Evolutionary conservation across 64 coral and sea anemone species (phyloP).

Genomic region (Montipora efflorescens): DNA sequence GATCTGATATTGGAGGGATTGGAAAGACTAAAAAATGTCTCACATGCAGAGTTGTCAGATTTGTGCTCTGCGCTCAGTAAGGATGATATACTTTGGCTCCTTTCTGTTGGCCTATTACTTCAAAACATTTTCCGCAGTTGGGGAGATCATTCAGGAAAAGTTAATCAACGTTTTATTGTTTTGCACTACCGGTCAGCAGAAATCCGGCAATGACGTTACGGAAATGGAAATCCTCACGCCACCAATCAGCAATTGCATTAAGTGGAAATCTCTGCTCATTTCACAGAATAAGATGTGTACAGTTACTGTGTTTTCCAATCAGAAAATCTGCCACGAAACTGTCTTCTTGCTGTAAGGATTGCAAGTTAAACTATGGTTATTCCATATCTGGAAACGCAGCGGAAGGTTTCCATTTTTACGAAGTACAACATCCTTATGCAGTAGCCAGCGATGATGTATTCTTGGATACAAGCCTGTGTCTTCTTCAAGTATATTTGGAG

Average conservation of each 20-base stretch:
- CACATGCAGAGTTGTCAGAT: not conserved
- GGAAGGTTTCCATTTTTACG: not conserved
- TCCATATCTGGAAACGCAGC: slow-evolving; percentile 1
- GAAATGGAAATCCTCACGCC: slow-evolving; percentile 7
- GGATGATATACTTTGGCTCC: not conserved
- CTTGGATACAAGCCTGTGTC: slow-evolving; percentile 2
- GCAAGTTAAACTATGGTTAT: slow-evolving; percentile 28
- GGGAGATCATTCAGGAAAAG: not conserved
- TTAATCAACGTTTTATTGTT: not conserved
- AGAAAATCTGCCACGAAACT: slow-evolving; percentile 5
- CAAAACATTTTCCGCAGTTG: not conserved
- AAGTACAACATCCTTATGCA: not conserved
- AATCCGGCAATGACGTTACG: not conserved
- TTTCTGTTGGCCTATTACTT: not conserved
- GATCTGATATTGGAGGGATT: not conserved
- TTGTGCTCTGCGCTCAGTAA: not conserved
- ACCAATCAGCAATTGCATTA: not conserved
- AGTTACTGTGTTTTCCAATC: not conserved
- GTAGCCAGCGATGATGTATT: slow-evolving; percentile 26
- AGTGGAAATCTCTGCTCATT: not conserved
- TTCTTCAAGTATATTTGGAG: slow-evolving; percentile 38
- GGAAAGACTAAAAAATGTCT: not conserved
- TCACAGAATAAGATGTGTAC: slow-evolving; percentile 33
- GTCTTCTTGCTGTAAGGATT: slow-evolving; percentile 25
- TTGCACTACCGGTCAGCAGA: not conserved